Evolutionary conservation across 1,140 invertebrate species (phyloP).

Genomic region (Rhopalosiphum maidis): DNA sequence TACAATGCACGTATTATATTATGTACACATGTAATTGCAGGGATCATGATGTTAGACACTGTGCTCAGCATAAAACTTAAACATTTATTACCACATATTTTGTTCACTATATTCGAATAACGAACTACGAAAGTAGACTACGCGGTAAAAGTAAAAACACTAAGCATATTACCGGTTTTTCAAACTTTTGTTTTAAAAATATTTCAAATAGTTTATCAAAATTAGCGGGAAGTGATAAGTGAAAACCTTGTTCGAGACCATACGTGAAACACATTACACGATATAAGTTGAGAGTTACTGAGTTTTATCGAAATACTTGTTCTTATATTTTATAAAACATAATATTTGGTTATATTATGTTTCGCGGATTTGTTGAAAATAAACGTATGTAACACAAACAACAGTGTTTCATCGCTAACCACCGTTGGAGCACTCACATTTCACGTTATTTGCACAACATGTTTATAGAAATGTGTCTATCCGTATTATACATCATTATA

Average conservation of each 20-base stretch:
- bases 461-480: neutral
- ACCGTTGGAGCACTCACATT: neutral
- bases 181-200: neutral
- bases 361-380: neutral
- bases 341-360: neutral
- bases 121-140: neutral
- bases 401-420: neutral
- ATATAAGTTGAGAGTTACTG: neutral
- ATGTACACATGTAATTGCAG: neutral
- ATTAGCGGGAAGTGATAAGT: neutral
- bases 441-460: neutral
- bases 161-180: neutral
- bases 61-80: neutral
- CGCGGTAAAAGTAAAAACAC: neutral
- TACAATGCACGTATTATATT: neutral
- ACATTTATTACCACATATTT: neutral
- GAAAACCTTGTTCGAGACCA: neutral
- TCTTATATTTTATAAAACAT: neutral
- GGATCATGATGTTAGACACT: neutral
- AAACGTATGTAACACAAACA: neutral
- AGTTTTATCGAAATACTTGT: neutral
- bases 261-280: neutral
- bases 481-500: neutral
- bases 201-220: neutral
- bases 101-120: neutral